Evolutionary conservation across 2,888 invertebrate species (phyloP).

Genomic region (Colostygia pectinataria): DNA sequence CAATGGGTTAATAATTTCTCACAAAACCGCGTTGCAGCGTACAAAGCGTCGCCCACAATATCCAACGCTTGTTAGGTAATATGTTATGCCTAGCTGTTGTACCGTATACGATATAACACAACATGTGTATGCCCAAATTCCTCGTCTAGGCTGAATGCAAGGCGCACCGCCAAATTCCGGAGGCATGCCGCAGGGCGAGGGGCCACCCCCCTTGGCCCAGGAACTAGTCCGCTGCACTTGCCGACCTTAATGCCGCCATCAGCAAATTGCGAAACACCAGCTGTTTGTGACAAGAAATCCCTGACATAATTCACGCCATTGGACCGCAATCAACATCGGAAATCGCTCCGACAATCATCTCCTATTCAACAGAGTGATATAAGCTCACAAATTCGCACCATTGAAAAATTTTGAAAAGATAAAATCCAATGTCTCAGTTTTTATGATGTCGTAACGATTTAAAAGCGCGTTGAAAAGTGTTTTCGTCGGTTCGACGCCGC

Average conservation of each 20-base stretch:
- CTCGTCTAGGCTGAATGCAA: constrained; percentile 62
- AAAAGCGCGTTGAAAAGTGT: constrained; percentile 49
- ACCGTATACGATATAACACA: constrained; percentile 11
- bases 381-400: constrained; percentile 24
- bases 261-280: constrained; percentile 80
- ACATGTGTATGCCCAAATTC: constrained; percentile 53
- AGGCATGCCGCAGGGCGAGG: constrained; percentile 64
- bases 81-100: constrained; percentile 36
- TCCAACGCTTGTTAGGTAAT: constrained; percentile 44
- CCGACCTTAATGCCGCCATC: constrained; percentile 78
- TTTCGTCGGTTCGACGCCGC: constrained; percentile 43
- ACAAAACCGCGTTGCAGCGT: constrained; percentile 30
- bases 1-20: constrained; percentile 25
- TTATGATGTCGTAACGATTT: constrained; percentile 48
- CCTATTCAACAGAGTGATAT: constrained; percentile 36
- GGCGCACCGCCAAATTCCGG: constrained; percentile 76
- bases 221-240: constrained; percentile 68
- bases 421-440: constrained; percentile 36
- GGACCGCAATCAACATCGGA: constrained; percentile 58
- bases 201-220: constrained; percentile 38
- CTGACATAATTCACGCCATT: constrained; percentile 70
- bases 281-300: constrained; percentile 75
- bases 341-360: constrained; percentile 61
- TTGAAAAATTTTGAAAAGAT: constrained; percentile 36
- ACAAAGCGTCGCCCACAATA: constrained; percentile 29